These are phyloP conservation scores for Platalea minor DNA, from an alignment of 2,797 vertebrate genomes.

Conservation along the genomic window DNA sequence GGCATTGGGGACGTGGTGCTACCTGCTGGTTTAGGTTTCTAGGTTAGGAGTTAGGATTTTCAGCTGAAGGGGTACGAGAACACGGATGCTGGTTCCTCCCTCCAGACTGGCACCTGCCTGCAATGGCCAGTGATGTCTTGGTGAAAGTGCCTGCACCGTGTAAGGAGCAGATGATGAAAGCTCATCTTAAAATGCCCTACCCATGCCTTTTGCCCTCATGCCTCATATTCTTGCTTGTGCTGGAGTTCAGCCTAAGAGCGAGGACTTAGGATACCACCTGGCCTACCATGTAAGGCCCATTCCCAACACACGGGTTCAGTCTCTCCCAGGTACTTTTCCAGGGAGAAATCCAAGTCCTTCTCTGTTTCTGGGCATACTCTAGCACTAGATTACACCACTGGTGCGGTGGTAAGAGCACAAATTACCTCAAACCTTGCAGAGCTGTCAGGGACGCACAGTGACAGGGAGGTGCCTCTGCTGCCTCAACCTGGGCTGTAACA, in stretches of 20 bases:
- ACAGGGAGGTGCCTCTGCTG: background rate
- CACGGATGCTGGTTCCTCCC: background rate
- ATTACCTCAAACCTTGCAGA: background rate
- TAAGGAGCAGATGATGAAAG: background rate
- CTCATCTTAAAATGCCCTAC: background rate
- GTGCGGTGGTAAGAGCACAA: background rate
- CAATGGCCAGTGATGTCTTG: background rate
- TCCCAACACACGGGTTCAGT: background rate
- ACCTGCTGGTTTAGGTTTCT: background rate
- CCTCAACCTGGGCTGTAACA: background rate
- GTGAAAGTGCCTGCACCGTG: background rate
- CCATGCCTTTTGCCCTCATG: background rate
- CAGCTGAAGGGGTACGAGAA: background rate
- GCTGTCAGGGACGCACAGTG: background rate
- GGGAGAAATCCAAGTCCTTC: background rate
- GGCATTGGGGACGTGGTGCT: fast-evolving
- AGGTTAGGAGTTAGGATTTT: background rate
- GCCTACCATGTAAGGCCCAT: background rate
- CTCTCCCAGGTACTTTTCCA: background rate
- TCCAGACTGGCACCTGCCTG: background rate
- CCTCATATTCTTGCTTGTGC: background rate
- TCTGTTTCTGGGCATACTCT: background rate
- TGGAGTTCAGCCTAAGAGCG: background rate
- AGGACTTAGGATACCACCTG: background rate
- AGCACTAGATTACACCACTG: background rate